These are phyloP conservation scores for Drosophila lacicola DNA, from an alignment of 2,888 invertebrate species.

Conservation along the genomic window DNA sequence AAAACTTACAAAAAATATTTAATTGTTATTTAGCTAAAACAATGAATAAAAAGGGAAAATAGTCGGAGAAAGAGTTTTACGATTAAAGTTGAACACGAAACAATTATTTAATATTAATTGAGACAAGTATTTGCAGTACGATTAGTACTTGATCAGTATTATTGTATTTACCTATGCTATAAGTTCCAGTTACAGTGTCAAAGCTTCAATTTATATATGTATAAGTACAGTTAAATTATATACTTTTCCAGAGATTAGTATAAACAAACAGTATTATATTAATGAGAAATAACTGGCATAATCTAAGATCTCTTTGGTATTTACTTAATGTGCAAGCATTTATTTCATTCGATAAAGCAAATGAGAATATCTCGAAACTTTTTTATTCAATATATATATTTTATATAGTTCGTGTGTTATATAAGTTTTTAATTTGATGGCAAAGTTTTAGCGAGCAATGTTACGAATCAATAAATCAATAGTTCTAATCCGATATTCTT, in stretches of 20 bases:
- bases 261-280: not conserved
- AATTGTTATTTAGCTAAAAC: slow-evolving; percentile 74
- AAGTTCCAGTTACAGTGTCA: slow-evolving; percentile 55
- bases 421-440: slow-evolving; percentile 57
- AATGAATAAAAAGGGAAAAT: not conserved
- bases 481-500: slow-evolving; percentile 29
- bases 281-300: slow-evolving; percentile 13
- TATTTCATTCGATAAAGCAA: slow-evolving; percentile 39
- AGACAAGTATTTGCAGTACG: slow-evolving; percentile 31
- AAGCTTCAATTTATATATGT: slow-evolving; percentile 28
- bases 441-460: slow-evolving; percentile 44
- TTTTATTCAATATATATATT: slow-evolving; percentile 36
- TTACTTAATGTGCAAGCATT: slow-evolving; percentile 60
- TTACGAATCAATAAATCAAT: slow-evolving; percentile 10
- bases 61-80: slow-evolving; percentile 25
- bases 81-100: slow-evolving; percentile 33
- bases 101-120: slow-evolving; percentile 40
- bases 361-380: slow-evolving; percentile 15
- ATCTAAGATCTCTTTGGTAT: slow-evolving; percentile 37
- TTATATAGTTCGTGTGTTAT: slow-evolving; percentile 43
- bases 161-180: slow-evolving; percentile 43
- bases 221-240: slow-evolving; percentile 29
- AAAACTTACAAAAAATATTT: slow-evolving; percentile 50
- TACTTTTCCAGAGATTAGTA: slow-evolving; percentile 11
- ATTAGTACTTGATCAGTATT: slow-evolving; percentile 58